Evolutionary conservation across 2,888 invertebrate genomes (phyloP), one percentile per base, ranked within the genome.

Genomic region (Petrolisthes cinctipes): DNA sequence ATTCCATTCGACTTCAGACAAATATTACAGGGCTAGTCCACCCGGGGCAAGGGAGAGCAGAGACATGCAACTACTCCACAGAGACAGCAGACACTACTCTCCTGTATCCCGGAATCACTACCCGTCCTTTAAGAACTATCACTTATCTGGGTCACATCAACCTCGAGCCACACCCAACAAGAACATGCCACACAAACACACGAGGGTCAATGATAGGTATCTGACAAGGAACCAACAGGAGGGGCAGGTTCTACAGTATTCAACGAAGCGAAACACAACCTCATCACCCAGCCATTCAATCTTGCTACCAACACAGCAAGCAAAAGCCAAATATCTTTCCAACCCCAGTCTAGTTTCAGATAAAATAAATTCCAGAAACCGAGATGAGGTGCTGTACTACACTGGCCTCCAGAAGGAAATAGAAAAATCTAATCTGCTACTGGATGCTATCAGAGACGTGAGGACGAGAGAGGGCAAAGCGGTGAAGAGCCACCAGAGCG

Each of bases 361-460:
- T 7, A 23, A 14, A 5, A 37, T 71, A n/a, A 53, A 82, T 6
- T 1, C 61, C 14, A 82, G 23, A 61, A 80, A 66, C 23, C 71
- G 71, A 11, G 86, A 83, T 9, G 86, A 83, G 9, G 54, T 78
- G 17, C 37, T 68, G 51, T 86, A 86, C 71, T 86, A 86, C n/a
- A 86, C 86, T 6, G 86, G 86, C 51, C 73, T 86, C 14, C 86
- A 86, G 73, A 66, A 53, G 71, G 86, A 86, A 56, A 86, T 86
- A 51, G 86, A 86, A 23, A 86, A 80, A 57, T 86, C 86, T 11
- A 56, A 82, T 0, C 56, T 86, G 71, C 54, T 86, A 11, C 9
- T 71, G 5, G 86, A 86, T 57, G 86, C 86, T 4, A 86, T 86
- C 79, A 83, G 68, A 51, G 83, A 86, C 68, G 83, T 86, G 53